Evolutionary conservation across 2,888 invertebrate species (phyloP).

Genomic region (Philhelius pedissequus): DNA sequence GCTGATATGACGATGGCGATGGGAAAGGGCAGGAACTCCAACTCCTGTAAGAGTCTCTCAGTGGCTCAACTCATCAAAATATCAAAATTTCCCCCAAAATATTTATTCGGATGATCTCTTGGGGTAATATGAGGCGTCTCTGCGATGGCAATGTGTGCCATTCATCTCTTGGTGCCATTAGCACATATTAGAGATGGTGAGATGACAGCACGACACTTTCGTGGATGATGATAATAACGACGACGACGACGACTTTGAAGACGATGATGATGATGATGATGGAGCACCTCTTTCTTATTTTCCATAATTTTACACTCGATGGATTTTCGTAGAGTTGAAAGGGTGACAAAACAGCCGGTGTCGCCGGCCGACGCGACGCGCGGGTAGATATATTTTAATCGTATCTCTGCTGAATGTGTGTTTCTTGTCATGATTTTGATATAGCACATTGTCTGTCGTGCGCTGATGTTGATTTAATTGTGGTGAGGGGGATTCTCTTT

Average conservation of each 20-base stretch:
- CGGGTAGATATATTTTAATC: background rate
- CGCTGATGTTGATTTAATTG: background rate
- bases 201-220: slow-evolving; percentile 63
- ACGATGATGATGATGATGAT: slow-evolving; percentile 52
- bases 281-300: slow-evolving; percentile 59
- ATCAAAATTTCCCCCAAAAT: slow-evolving; percentile 6
- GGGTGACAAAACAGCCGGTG: slow-evolving; percentile 17
- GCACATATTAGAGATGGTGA: slow-evolving; percentile 67
- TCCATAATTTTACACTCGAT: slow-evolving; percentile 50
- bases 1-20: slow-evolving; percentile 5
- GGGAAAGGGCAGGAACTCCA: slow-evolving; percentile 29
- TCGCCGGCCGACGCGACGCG: background rate
- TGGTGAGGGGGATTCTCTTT: background rate
- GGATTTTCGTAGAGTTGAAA: slow-evolving; percentile 19
- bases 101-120: slow-evolving; percentile 40
- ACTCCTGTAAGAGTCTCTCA: background rate
- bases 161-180: slow-evolving; percentile 64
- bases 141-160: slow-evolving; percentile 46
- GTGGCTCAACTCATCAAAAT: slow-evolving; percentile 51
- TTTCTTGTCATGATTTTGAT: slow-evolving; percentile 22
- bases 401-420: background rate
- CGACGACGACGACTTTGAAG: slow-evolving; percentile 22
- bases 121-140: slow-evolving; percentile 12
- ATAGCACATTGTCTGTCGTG: slow-evolving; percentile 14
- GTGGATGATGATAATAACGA: slow-evolving; percentile 47